Evolutionary conservation across 2,113 vertebrate genomes (phyloP).

Genomic region (Sinocyclocheilus maitianheensis): DNA sequence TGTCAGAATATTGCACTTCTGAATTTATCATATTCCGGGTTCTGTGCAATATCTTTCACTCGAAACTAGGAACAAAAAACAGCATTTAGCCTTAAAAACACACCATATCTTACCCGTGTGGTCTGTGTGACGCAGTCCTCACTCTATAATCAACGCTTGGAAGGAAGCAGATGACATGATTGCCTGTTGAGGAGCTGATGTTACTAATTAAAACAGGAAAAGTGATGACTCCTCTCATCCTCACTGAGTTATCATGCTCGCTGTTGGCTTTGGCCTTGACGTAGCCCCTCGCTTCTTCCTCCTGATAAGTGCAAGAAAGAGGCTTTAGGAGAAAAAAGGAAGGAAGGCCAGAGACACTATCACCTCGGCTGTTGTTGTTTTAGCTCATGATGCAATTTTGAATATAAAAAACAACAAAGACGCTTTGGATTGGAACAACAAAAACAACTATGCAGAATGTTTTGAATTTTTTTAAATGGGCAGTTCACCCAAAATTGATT

Average conservation of each 20-base stretch:
- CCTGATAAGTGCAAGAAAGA: constrained; percentile 60
- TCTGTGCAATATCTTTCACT: constrained; percentile 31
- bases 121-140: constrained; percentile 38
- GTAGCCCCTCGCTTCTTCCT: constrained; percentile 66
- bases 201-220: constrained; percentile 69
- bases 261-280: constrained; percentile 62
- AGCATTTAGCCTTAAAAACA: constrained; percentile 13
- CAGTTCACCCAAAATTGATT: not conserved
- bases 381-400: constrained; percentile 37
- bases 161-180: constrained; percentile 66
- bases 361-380: constrained; percentile 43
- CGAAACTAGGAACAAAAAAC: constrained; percentile 32
- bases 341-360: constrained; percentile 52
- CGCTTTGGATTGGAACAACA: not conserved
- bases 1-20: constrained; percentile 64
- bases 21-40: constrained; percentile 54
- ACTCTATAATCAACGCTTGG: constrained; percentile 55
- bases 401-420: not conserved
- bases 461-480: not conserved
- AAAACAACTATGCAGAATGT: not conserved
- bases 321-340: constrained; percentile 54
- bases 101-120: constrained; percentile 35
- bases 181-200: constrained; percentile 55
- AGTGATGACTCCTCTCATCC: constrained; percentile 67
- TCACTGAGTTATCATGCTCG: constrained; percentile 60